phyloP scores from a whole-genome alignment of 2,888 invertebrate species.

The Orgyia antiqua region DNA sequence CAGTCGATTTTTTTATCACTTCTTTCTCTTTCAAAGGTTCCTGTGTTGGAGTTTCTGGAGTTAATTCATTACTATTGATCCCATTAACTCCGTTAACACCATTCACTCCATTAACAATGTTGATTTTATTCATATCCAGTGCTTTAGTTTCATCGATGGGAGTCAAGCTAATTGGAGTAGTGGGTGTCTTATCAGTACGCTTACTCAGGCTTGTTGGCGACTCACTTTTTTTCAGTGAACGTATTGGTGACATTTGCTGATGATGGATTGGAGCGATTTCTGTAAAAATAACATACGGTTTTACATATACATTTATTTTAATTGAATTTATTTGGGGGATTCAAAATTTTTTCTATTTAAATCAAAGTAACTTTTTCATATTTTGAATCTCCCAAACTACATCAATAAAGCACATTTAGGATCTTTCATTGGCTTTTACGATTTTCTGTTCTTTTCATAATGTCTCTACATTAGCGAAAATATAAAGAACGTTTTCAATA shows the following conservation, averaged over 20 bases:
- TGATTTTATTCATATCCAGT: constrained; percentile 67
- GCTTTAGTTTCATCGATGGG: constrained; percentile 73
- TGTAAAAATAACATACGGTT: constrained; percentile 44
- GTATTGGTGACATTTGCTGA: constrained; percentile 75
- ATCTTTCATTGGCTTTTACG: constrained; percentile 21
- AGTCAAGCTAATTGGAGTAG: constrained; percentile 68
- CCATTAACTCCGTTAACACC: constrained; percentile 45
- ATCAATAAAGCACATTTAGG: constrained; percentile 37
- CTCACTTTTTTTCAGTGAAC: constrained; percentile 70
- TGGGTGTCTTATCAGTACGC: constrained; percentile 72
- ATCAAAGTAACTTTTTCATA: too few relatives aligned
- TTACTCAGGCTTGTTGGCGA: constrained; percentile 70
- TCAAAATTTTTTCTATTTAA: too few relatives aligned
- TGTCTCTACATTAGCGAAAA: too few relatives aligned
- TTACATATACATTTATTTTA: too few relatives aligned
- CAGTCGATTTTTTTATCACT: constrained; percentile 65
- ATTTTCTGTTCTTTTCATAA: too few relatives aligned
- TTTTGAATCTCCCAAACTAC: constrained; percentile 37
- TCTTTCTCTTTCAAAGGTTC: constrained; percentile 54
- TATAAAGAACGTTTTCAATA: neutral
- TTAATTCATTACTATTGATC: constrained; percentile 50
- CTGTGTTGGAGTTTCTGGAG: constrained; percentile 61
- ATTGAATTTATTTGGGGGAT: too few relatives aligned
- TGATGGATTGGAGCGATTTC: constrained; percentile 74
- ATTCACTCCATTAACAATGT: constrained; percentile 58